Evolutionary conservation across 2,797 vertebrate genomes (phyloP).

Genomic region (Onychomys arenicola): DNA sequence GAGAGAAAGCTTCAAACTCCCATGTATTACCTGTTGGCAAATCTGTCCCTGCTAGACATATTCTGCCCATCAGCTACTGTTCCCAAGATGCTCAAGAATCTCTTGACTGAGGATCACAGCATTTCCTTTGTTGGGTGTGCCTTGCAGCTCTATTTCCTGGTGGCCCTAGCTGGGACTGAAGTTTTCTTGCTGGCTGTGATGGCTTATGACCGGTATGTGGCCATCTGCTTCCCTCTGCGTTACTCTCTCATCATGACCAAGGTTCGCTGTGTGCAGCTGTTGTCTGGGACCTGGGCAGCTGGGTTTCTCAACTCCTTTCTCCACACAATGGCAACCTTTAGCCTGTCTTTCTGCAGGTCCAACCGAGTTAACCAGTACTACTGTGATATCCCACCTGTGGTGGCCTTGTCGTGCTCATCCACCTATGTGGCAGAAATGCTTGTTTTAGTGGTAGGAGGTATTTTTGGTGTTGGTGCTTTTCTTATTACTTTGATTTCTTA

Average conservation of each 20-base stretch:
- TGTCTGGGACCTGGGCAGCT: constrained; percentile 25
- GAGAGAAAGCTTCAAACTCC: constrained; percentile 36
- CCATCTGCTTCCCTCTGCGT: constrained; percentile 48
- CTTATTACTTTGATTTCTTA: constrained; percentile 57
- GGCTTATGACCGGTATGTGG: constrained; percentile 61
- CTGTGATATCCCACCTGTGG: constrained; percentile 47
- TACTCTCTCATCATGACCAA: constrained; percentile 52
- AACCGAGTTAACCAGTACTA: constrained; percentile 53
- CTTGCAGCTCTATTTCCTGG: constrained; percentile 55
- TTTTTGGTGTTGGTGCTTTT: not conserved
- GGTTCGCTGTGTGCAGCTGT: not conserved
- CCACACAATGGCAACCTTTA: constrained; percentile 34
- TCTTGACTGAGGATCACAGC: constrained; percentile 27
- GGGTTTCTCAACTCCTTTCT: constrained; percentile 48
- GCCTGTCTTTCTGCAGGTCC: constrained; percentile 40
- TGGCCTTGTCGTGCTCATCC: constrained; percentile 46
- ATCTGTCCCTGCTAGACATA: constrained; percentile 53
- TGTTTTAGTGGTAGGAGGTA: not conserved
- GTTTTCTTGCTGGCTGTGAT: constrained; percentile 53
- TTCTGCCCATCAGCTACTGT: constrained; percentile 50
- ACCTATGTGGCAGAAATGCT: constrained; percentile 46
- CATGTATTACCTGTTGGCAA: constrained; percentile 66
- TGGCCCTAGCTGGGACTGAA: constrained; percentile 28
- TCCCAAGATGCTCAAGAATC: constrained; percentile 51
- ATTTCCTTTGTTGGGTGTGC: constrained; percentile 38